phyloP scores from a whole-genome alignment of 37 sponge, comb jelly and placozoan species.

The Petrosia ficiformis region DNA sequence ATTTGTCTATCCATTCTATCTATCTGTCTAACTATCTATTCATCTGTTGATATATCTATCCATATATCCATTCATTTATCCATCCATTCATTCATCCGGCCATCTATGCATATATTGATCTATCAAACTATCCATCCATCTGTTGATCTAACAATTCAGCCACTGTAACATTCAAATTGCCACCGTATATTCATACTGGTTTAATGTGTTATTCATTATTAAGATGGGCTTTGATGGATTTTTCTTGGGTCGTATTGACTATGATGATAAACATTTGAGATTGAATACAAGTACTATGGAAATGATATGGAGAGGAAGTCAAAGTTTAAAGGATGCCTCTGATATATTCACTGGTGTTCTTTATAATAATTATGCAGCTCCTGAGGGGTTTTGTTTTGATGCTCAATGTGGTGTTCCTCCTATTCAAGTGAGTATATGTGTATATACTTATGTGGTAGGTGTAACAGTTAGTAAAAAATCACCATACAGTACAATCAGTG shows the following conservation, averaged over 20 bases:
- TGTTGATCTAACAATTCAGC: not conserved
- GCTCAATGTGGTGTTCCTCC: slow-evolving; percentile 54
- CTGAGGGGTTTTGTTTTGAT: slow-evolving; percentile 91
- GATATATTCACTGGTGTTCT: slow-evolving; percentile 91
- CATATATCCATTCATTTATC: too few relatives aligned
- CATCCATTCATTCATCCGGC: too few relatives aligned
- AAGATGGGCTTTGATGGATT: slow-evolving; percentile 86
- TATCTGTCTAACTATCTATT: slow-evolving; percentile 2
- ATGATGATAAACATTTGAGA: slow-evolving; percentile 66
- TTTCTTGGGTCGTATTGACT: slow-evolving; percentile 95
- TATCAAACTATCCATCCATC: too few relatives aligned
- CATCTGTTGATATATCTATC: too few relatives aligned
- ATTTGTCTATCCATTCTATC: too few relatives aligned
- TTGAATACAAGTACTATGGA: slow-evolving; percentile 51
- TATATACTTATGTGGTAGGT: too few relatives aligned
- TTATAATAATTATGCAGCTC: slow-evolving; percentile 76
- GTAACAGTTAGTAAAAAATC: too few relatives aligned
- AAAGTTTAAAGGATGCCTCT: slow-evolving; percentile 37
- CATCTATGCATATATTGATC: too few relatives aligned
- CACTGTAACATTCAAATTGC: not conserved
- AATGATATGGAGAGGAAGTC: slow-evolving; percentile 83
- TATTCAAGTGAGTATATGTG: slow-evolving; percentile 64
- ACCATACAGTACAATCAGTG: too few relatives aligned
- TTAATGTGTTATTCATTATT: not conserved
- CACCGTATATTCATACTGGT: not conserved